Percentiles rank a stretch among this genome's conserved stretches.
These are phyloP conservation scores for Pseudomugil tenellus DNA, from an alignment of 2,797 vertebrate species.

Conservation along the genomic window DNA sequence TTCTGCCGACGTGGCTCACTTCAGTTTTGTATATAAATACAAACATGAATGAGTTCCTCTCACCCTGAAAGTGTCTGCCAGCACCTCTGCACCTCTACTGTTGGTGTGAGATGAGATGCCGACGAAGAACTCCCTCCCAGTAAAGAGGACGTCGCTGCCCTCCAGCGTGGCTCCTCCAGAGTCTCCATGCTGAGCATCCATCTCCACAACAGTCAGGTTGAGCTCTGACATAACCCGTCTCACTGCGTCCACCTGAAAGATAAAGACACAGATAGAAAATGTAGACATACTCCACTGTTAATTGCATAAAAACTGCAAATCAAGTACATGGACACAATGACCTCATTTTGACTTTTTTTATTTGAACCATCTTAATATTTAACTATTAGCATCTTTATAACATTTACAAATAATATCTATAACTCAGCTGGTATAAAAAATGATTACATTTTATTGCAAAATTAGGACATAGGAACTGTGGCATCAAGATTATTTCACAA, in stretches of 20 bases:
- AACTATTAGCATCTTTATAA: too few relatives aligned
- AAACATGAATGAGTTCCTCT: conserved; percentile 10
- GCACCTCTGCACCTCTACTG: conserved; percentile 88
- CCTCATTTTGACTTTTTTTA: neutral
- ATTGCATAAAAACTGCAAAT: neutral
- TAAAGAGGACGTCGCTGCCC: conserved; percentile 92
- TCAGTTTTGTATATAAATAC: neutral
- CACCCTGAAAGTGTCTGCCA: conserved; percentile 91
- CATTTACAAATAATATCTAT: too few relatives aligned
- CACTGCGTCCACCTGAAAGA: conserved; percentile 84
- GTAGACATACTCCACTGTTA: neutral
- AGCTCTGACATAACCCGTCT: conserved; percentile 88
- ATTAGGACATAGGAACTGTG: too few relatives aligned
- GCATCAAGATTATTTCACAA: neutral
- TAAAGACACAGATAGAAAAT: neutral
- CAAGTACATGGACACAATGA: neutral
- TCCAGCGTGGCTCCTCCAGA: conserved; percentile 88
- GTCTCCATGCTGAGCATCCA: conserved; percentile 78
- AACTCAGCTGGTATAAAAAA: too few relatives aligned
- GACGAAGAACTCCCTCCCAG: conserved; percentile 92
- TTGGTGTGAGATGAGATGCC: conserved; percentile 93
- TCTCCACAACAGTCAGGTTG: conserved; percentile 86
- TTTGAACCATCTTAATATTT: neutral
- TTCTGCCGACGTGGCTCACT: neutral
- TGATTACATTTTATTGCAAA: too few relatives aligned